A percentile compares a stretch with the other conserved stretches of the same genome.
Evolutionary conservation across 2,797 vertebrate species (phyloP).

Genomic region (Tapera naevia): DNA sequence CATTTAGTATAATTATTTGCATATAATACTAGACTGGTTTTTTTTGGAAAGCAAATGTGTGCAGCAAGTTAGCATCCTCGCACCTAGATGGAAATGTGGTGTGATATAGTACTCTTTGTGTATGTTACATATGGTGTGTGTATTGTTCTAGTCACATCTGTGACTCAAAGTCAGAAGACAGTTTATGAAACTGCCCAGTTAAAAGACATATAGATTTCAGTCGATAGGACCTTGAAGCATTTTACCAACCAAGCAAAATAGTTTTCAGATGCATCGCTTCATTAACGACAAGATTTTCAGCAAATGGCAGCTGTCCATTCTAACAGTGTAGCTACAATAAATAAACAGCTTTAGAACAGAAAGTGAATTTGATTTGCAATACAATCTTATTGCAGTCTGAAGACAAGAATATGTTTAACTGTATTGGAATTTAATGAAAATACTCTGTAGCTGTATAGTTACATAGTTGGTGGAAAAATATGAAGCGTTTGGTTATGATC

Average conservation of each 20-base stretch:
- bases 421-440: not conserved
- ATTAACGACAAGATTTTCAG: not conserved
- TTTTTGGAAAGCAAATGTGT: not conserved
- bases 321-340: not conserved
- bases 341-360: not conserved
- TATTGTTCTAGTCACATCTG: not conserved
- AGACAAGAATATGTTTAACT: not conserved
- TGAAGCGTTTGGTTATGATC: not conserved
- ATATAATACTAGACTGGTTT: not conserved
- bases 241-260: not conserved
- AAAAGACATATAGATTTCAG: not conserved
- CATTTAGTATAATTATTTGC: not conserved
- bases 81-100: not conserved
- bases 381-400: not conserved
- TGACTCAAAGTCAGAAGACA: not conserved
- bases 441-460: not conserved
- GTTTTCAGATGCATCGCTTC: not conserved
- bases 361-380: not conserved
- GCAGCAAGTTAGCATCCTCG: not conserved
- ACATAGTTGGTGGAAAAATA: not conserved
- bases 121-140: too few relatives aligned
- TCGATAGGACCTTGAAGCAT: not conserved
- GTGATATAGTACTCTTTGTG: not conserved
- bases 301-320: not conserved
- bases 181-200: not conserved